Evolutionary conservation across 1,140 invertebrate species (phyloP), one percentile per base, ranked within the genome.

Genomic region (Palaemon carinicauda): DNA sequence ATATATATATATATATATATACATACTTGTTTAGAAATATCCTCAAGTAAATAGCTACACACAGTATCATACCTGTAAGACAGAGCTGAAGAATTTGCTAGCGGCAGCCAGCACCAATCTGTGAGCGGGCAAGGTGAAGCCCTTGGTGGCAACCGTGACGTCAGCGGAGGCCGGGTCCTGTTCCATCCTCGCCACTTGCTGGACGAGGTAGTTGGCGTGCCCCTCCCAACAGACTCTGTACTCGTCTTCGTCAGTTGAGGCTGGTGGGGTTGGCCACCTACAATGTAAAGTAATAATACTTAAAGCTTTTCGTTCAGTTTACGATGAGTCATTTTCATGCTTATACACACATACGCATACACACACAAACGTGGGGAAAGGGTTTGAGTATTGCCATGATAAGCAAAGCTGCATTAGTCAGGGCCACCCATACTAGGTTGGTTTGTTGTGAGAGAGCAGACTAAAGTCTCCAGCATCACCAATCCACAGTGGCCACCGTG

Each of bases 91-190:
- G 82, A 85, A 85, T 21, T 74, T 9, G 50, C 82, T 85, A 74
- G 82, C 82, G 54, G 82, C 82, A 41, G 75, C 82, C 24, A 85
- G 82, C 0, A 85, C 82, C 15, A 85, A 65, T 56, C 82, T 78
- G 75, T 85, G 82, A 50, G 74, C 31, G 74, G 82, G 74, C 41
- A 85, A 56, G 56, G 74, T 53, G 54, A 56, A 33, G 54, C 82
- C 82, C 82, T 79, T 85, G 82, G 82, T 79, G 33, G 52, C 74
- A 50, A 85, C 54, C 0, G 82, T 85, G 50, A 79, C 33, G 56
- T 85, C 82, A 41, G 82, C 54, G 4, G 75, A 53, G 74, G 54
- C 75, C 3, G 54, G 21, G 75, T 85, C 74, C 1, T 85, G 54
- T 75, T 85, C 82, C 33, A 85, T 53, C 12, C 41, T 29, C 7